Conservation (phyloP, 2,797 vertebrate genomes). For the Neomorphus geoffroyi region DNA sequence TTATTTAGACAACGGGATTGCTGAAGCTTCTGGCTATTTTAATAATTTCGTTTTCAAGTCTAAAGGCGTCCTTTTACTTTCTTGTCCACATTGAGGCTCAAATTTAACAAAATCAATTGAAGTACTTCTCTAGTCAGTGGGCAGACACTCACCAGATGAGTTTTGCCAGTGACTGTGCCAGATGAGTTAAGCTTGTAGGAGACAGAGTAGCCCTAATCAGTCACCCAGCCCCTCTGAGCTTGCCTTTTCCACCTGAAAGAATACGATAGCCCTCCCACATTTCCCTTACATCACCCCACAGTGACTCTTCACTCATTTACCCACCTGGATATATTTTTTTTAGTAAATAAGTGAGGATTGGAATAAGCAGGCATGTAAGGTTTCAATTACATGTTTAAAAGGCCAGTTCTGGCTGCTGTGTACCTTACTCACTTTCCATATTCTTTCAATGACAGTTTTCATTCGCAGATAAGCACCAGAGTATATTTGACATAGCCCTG, state of each 20-base stretch:
- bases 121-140: background rate
- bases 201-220: background rate
- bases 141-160: background rate
- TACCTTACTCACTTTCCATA: background rate
- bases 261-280: background rate
- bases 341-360: background rate
- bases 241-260: background rate
- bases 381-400: slow-evolving; percentile 9
- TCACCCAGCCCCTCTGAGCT: background rate
- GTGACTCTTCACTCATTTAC: background rate
- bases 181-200: background rate
- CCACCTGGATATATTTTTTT: background rate
- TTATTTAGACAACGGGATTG: background rate
- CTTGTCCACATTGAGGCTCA: background rate
- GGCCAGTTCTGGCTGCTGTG: background rate
- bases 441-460: background rate
- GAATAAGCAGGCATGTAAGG: background rate
- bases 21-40: background rate
- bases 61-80: background rate
- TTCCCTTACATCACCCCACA: background rate
- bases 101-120: background rate
- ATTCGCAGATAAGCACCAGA: background rate
- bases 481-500: background rate
- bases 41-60: background rate
- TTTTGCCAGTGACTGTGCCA: background rate